Conservation (phyloP, 2,888 invertebrate genomes). For the Archips xylosteana region DNA sequence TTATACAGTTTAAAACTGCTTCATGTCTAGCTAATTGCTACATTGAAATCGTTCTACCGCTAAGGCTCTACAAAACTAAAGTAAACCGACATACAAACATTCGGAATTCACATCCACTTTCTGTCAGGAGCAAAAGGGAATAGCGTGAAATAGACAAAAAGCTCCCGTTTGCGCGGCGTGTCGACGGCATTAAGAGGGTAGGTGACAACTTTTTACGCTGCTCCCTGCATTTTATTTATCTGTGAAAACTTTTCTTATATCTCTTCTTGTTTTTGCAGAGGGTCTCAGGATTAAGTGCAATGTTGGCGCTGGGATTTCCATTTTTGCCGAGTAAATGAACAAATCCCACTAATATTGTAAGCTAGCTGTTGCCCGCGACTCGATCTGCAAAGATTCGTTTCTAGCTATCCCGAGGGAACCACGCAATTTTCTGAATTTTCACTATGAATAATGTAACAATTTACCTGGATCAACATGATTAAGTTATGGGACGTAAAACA, state of each 20-base stretch:
- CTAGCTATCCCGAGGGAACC: no score
- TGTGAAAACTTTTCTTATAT: conserved; percentile 31
- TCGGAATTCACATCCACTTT: background rate
- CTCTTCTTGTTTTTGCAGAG: conserved; percentile 25
- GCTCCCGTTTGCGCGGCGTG: conserved; percentile 16
- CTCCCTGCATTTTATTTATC: conserved; percentile 39
- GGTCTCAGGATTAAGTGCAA: conserved; percentile 33
- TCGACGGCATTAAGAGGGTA: conserved; percentile 35
- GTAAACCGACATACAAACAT: background rate
- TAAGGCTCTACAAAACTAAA: background rate
- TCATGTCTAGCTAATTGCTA: no score
- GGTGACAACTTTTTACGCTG: conserved; percentile 21
- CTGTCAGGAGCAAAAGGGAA: background rate
- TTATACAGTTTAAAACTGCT: no score
- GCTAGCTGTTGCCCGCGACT: no score
- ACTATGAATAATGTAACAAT: no score
- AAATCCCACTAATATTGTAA: no score
- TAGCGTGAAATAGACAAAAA: conserved; percentile 23
- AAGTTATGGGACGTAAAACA: no score
- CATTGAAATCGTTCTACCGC: background rate
- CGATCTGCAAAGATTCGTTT: no score
- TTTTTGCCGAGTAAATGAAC: background rate
- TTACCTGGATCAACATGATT: no score
- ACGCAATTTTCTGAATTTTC: no score
- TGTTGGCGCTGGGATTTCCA: background rate